Percentiles rank a stretch among this genome's conserved stretches.
phyloP scores from a whole-genome alignment of 2,797 vertebrate genomes.

The Spatula clypeata region DNA sequence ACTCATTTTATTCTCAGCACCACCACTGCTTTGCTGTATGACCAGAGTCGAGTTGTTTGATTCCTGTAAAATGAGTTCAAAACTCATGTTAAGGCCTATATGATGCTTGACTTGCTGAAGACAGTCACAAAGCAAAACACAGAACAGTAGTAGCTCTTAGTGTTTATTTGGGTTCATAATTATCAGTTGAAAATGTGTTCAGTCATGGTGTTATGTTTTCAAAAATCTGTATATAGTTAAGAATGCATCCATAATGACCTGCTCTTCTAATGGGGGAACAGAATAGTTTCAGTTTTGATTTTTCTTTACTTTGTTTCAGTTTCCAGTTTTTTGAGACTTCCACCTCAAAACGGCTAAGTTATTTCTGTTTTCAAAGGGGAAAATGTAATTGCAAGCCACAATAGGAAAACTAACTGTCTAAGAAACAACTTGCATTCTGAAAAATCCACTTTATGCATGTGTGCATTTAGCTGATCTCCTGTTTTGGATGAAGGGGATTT shows the following conservation, averaged over 20 bases:
- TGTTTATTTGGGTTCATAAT: not conserved
- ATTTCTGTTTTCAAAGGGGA: slow-evolving; percentile 47
- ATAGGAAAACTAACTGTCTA: not conserved
- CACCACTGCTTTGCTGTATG: not conserved
- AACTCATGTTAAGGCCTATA: not conserved
- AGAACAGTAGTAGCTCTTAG: not conserved
- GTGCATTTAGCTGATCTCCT: not conserved
- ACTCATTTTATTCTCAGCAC: not conserved
- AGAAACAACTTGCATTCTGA: not conserved
- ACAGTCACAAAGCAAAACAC: not conserved
- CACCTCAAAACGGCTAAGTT: slow-evolving; percentile 43
- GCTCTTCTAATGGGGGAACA: not conserved
- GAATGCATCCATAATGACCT: not conserved
- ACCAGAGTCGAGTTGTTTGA: not conserved
- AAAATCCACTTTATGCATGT: not conserved
- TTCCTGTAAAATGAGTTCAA: not conserved
- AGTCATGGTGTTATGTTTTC: accelerated
- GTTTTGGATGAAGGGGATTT: not conserved
- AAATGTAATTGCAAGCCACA: slow-evolving; percentile 10
- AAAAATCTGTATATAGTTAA: not conserved
- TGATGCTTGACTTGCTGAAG: not conserved
- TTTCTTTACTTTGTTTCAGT: not conserved
- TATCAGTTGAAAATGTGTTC: not conserved
- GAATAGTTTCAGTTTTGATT: not conserved
- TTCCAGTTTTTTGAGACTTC: not conserved